These are phyloP conservation scores for Gallinago stenura DNA, from an alignment of 2,797 vertebrate species.

Conservation along the genomic window DNA sequence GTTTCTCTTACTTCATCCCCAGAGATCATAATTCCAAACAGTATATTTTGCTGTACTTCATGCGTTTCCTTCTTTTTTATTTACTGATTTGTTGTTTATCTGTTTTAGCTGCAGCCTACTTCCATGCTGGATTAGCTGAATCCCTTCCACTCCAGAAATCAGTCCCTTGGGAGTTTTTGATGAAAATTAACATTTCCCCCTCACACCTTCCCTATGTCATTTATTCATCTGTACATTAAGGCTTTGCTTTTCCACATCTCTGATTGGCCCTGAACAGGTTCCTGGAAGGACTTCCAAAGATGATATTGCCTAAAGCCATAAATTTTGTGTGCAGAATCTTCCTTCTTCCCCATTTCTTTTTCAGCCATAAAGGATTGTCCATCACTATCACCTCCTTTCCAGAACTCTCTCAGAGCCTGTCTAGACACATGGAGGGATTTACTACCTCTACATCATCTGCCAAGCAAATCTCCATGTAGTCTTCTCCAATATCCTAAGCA, in stretches of 20 bases:
- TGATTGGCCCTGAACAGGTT: background rate
- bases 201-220: background rate
- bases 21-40: background rate
- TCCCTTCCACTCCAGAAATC: background rate
- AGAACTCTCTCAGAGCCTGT: background rate
- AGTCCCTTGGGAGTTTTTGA: background rate
- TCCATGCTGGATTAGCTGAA: background rate
- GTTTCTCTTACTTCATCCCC: background rate
- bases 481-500: background rate
- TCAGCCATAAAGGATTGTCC: background rate
- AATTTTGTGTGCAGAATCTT: background rate
- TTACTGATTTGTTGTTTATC: background rate
- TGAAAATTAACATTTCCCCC: background rate
- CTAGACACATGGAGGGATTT: background rate
- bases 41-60: background rate
- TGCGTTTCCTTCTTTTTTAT: background rate
- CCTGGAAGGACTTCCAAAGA: background rate
- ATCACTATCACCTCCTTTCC: background rate
- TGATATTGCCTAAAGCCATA: background rate
- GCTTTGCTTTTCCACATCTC: background rate
- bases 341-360: background rate
- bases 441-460: background rate
- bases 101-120: background rate
- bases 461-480: background rate
- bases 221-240: background rate